These are phyloP conservation scores for Grammomys surdaster DNA, from an alignment of 2,113 vertebrate genomes.

Conservation along the genomic window DNA sequence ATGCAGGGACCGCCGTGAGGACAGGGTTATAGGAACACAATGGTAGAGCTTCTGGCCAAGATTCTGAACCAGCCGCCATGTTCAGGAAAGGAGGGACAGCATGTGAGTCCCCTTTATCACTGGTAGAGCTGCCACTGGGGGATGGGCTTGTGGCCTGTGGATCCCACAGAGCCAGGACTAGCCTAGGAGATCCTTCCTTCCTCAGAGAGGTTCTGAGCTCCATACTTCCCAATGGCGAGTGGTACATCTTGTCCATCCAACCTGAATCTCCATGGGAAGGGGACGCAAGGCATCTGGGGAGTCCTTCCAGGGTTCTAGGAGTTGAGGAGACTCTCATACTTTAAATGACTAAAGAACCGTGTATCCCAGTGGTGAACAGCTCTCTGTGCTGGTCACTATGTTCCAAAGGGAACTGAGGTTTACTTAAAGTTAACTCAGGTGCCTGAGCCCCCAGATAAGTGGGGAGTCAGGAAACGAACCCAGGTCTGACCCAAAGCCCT, in stretches of 20 bases:
- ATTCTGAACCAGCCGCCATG: background rate
- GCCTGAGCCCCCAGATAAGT: background rate
- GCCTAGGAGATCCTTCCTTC: background rate
- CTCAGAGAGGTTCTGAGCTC: no score
- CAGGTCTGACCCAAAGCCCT: background rate
- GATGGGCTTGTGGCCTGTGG: background rate
- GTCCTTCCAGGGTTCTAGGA: background rate
- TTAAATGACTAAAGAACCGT: background rate
- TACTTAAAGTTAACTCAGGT: background rate
- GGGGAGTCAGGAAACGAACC: background rate
- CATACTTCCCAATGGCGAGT: background rate
- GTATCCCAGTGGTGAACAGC: accelerated
- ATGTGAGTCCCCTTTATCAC: background rate
- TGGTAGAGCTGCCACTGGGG: background rate
- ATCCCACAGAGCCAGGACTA: no score
- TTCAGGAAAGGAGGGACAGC: background rate
- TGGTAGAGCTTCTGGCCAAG: background rate
- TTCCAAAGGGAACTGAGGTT: background rate
- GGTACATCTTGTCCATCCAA: background rate
- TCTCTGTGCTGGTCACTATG: background rate
- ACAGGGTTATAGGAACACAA: background rate
- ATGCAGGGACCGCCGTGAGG: background rate
- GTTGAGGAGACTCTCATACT: background rate
- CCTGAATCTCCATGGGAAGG: background rate
- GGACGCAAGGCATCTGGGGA: background rate